A percentile compares a stretch with the other conserved stretches of the same genome.
phyloP scores from a whole-genome alignment of 2,797 vertebrate genomes.

The Falco novaeseelandiae region DNA sequence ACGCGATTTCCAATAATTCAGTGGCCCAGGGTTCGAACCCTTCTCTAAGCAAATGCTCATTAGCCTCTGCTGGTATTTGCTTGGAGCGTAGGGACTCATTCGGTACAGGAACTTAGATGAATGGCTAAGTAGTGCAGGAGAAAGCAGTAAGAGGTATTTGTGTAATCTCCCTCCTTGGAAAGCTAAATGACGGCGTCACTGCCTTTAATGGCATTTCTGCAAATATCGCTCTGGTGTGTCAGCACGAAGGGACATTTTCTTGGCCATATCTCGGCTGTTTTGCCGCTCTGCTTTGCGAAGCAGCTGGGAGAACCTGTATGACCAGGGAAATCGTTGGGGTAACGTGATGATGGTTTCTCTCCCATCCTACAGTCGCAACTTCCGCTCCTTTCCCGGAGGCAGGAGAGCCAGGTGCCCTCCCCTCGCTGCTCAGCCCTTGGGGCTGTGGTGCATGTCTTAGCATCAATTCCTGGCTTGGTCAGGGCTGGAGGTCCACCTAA shows the following conservation, averaged over 20 bases:
- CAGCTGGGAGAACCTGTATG: neutral
- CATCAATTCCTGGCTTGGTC: neutral
- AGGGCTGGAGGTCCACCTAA: neutral
- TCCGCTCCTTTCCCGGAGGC: neutral
- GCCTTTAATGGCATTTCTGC: neutral
- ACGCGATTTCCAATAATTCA: neutral
- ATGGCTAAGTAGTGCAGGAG: neutral
- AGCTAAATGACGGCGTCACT: neutral
- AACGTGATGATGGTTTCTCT: rapidly evolving
- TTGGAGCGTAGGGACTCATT: neutral
- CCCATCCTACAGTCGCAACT: neutral
- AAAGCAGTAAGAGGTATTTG: neutral
- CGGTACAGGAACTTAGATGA: neutral
- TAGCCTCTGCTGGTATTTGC: neutral
- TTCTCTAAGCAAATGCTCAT: neutral
- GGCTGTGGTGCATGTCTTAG: neutral
- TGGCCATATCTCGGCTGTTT: neutral
- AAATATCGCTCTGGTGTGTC: neutral
- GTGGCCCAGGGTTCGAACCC: neutral
- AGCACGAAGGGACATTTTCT: rapidly evolving
- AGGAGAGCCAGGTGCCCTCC: neutral
- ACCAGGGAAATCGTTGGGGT: neutral
- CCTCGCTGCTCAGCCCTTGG: neutral
- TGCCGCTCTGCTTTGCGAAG: rapidly evolving
- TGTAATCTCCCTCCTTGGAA: neutral